Base-by-base conservation (phyloP, 2,113 vertebrate genomes). In the Chaetura pelagica region DNA sequence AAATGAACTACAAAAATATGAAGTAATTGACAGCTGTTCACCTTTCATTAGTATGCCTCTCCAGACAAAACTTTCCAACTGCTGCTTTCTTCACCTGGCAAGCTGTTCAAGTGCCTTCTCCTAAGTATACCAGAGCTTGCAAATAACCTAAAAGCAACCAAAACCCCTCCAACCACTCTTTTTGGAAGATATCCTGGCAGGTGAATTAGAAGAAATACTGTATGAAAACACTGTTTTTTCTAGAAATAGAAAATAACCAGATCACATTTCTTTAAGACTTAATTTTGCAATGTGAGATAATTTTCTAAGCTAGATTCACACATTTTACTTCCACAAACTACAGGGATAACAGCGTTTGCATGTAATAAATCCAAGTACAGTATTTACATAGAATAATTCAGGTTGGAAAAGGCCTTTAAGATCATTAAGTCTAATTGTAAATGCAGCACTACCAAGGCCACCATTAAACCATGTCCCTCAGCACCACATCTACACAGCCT, bases 1-100 rank as follows among this genome's bases (percentile, higher is more conserved):
- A 88, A 92, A 94, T 38, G 68, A 55, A 35, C 46, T 71, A 87
- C 40, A 66, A 88, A 19, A 58, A 71, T 24, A 29, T 12, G 54
- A 51, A 73, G 35, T 52, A 90, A 64, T 54, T 83, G 83, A 55
- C 63, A 95, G 64, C 59, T 94, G 54, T 57, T 93, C 66, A 58
- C 40, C 40, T 90, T 73, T 83, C 34, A 38, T 79, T 61, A 44
- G 16, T 29, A 38, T 35, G 9, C 23, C 22, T 68, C 55, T 49
- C 54, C 18, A 69, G 68, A 73, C 22, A 83, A 86, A 88, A 30
- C 30, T 64, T 67, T 44, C 38, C 0, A 0, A 67, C 19, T 75
- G 21, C 22, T 79, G 30, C 17, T 79, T 52, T 42, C 35, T 61
- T 68, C 3, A 4, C 44, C 62, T 76, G 71, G 51, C 5, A 77